Evolutionary conservation across 2,113 vertebrate genomes (phyloP).

Genomic region (Felis catus): DNA sequence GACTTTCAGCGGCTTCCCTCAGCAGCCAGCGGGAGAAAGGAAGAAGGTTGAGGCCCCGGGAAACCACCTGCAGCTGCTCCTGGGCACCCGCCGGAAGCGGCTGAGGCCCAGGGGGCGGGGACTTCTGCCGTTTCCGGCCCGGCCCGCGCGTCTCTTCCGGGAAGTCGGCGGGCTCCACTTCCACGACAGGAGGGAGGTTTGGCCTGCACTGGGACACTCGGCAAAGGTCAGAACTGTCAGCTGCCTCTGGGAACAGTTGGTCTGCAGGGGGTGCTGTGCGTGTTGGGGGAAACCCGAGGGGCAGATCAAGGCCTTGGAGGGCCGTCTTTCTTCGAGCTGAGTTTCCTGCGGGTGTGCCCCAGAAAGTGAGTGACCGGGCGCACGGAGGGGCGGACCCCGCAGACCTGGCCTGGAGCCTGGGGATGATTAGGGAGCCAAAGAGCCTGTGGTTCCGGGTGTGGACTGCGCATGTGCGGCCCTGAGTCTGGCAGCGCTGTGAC

Average conservation of each 20-base stretch:
- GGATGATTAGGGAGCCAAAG: too few species aligned
- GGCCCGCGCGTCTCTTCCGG: neutral
- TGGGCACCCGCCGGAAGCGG: neutral
- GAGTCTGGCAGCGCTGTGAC: rapidly evolving
- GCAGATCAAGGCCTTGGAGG: neutral
- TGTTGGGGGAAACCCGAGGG: neutral
- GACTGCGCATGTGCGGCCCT: neutral
- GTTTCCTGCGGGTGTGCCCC: neutral
- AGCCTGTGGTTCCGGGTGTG: neutral
- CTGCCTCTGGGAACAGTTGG: neutral
- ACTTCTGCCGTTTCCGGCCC: neutral
- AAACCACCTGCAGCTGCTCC: neutral
- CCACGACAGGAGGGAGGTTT: rapidly evolving
- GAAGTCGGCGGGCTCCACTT: rapidly evolving
- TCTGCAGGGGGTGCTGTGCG: neutral
- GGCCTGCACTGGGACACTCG: too few species aligned
- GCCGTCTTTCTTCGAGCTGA: neutral
- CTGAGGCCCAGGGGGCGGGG: neutral
- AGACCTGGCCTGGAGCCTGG: rapidly evolving
- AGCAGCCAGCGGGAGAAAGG: neutral
- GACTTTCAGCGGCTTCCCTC: neutral
- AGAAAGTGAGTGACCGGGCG: too few species aligned
- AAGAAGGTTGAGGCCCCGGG: neutral
- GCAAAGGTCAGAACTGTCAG: neutral
- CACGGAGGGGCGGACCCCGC: rapidly evolving